A percentile compares a stretch with the other conserved stretches of the same genome.
These are phyloP conservation scores for Anas platyrhynchos DNA, from an alignment of 2,113 vertebrate genomes.

Conservation along the genomic window DNA sequence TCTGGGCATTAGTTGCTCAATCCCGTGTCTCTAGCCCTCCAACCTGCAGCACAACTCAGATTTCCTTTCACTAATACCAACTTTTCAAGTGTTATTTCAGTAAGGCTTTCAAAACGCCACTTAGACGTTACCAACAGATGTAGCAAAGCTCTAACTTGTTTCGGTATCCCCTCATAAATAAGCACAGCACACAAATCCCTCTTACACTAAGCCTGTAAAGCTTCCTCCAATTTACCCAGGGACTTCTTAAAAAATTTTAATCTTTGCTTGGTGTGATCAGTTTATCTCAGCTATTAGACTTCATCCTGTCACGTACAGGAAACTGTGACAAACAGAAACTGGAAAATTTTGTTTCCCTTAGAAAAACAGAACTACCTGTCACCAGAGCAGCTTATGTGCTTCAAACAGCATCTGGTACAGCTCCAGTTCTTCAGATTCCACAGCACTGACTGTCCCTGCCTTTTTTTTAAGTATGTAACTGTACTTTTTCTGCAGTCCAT, in stretches of 20 bases:
- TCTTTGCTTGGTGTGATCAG: neutral
- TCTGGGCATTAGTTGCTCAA: rapidly evolving
- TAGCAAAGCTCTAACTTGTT: neutral
- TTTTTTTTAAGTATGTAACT: neutral
- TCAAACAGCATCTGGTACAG: neutral
- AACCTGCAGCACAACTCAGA: neutral
- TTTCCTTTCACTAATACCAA: neutral
- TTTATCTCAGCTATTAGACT: neutral
- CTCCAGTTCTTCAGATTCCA: neutral
- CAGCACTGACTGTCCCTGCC: neutral
- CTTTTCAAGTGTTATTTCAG: neutral
- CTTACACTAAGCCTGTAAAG: neutral
- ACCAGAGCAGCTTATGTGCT: neutral
- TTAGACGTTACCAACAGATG: neutral
- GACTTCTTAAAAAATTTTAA: neutral
- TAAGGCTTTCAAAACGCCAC: neutral
- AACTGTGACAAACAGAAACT: neutral
- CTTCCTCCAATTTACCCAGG: neutral
- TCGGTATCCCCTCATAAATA: neutral
- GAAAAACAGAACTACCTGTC: neutral
- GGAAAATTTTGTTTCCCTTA: neutral
- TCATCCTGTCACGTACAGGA: neutral
- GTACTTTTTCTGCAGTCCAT: neutral
- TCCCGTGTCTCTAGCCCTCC: neutral
- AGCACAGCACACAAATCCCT: neutral